Evolutionary conservation across 2,113 vertebrate genomes (phyloP).

Genomic region (Cephalopholis sonnerati): DNA sequence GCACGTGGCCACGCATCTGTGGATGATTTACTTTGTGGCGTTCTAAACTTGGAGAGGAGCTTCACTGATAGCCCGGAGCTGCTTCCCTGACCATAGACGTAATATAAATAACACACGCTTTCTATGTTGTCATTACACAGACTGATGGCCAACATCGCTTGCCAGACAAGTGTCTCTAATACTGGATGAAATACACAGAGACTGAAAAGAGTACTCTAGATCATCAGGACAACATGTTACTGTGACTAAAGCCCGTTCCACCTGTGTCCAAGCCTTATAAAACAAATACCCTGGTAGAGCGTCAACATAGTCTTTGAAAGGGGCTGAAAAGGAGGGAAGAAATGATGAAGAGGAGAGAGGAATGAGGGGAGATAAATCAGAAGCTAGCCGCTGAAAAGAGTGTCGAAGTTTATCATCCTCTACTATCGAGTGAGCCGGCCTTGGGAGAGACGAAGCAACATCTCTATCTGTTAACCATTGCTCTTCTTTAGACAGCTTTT

Average conservation of each 20-base stretch:
- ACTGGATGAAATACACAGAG: constrained; percentile 16
- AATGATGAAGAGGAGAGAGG: constrained; percentile 38
- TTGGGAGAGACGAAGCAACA: constrained; percentile 49
- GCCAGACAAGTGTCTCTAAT: constrained; percentile 24
- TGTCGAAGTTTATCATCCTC: constrained; percentile 63
- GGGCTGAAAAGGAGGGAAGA: constrained; percentile 1
- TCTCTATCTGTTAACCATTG: constrained; percentile 34
- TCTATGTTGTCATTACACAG: constrained; percentile 36
- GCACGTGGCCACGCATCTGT: constrained; percentile 43
- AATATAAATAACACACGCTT: constrained; percentile 43
- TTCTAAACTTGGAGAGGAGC: constrained; percentile 47
- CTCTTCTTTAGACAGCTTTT: constrained; percentile 15
- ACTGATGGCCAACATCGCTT: constrained; percentile 8
- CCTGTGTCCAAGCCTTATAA: constrained; percentile 25
- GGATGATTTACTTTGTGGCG: constrained; percentile 51
- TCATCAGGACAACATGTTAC: constrained; percentile 1
- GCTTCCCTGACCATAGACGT: constrained; percentile 30
- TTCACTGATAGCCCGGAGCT: constrained; percentile 27
- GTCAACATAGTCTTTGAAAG: constrained; percentile 52
- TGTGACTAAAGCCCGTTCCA: constrained; percentile 37
- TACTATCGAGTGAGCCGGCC: constrained; percentile 51
- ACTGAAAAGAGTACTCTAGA: not conserved
- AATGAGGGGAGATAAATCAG: constrained; percentile 51
- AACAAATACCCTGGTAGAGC: constrained; percentile 31
- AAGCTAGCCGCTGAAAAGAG: constrained; percentile 50